phyloP scores from a whole-genome alignment of 1,140 invertebrate species.

The Phenacoccus solenopsis region DNA sequence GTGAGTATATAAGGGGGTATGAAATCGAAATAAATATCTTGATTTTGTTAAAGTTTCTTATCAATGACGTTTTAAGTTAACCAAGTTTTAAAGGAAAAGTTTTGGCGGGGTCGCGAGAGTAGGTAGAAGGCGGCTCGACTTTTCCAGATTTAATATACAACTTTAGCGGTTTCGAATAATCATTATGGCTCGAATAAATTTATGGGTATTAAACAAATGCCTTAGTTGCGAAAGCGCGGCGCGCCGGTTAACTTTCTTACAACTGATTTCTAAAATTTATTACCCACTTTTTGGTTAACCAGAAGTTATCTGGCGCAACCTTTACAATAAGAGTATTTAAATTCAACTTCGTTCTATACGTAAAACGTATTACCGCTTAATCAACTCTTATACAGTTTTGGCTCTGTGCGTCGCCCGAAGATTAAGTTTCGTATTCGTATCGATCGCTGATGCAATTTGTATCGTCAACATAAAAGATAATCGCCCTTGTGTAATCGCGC shows the following conservation, averaged over 20 bases:
- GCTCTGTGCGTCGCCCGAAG: no score
- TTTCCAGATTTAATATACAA: constrained; percentile 3
- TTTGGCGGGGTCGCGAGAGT: no score
- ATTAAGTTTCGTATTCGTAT: no score
- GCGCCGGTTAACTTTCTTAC: not conserved
- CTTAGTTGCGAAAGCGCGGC: not conserved
- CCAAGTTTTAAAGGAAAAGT: constrained; percentile 2
- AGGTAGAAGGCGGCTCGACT: not conserved
- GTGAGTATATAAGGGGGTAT: not conserved
- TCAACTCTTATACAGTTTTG: not conserved
- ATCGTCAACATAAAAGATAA: no score
- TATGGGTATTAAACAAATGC: not conserved
- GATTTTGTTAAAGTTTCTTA: constrained; percentile 3
- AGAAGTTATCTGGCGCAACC: not conserved
- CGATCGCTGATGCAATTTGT: no score
- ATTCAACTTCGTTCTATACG: not conserved
- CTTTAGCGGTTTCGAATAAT: constrained; percentile 1
- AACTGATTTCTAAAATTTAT: not conserved
- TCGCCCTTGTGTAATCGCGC: no score
- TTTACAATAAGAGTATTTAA: not conserved
- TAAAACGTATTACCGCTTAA: not conserved
- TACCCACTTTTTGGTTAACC: constrained; percentile 1
- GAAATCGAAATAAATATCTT: not conserved
- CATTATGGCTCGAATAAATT: not conserved
- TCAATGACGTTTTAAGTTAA: not conserved